A percentile compares a stretch with the other conserved stretches of the same genome.
Evolutionary conservation across 2,113 vertebrate species (phyloP).

Genomic region (Proterorhinus semilunaris): DNA sequence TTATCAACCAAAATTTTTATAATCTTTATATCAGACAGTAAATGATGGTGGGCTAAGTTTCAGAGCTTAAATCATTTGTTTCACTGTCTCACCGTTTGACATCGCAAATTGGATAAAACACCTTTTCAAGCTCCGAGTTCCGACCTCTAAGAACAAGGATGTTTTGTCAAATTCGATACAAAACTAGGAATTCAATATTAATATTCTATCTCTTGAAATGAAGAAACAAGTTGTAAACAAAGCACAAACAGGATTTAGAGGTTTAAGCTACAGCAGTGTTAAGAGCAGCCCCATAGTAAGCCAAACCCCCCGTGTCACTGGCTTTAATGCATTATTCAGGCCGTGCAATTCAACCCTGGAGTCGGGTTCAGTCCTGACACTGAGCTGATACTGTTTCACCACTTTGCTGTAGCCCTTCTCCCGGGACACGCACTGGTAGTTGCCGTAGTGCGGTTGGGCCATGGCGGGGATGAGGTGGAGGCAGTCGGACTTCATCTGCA

Average conservation of each 20-base stretch:
- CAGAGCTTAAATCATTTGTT: too few species aligned
- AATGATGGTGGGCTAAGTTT: too few species aligned
- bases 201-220: neutral
- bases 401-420: slow-evolving; percentile 64
- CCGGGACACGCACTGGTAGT: slow-evolving; percentile 64
- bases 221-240: neutral
- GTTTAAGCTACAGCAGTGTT: neutral
- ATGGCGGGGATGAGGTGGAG: slow-evolving; percentile 73
- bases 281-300: slow-evolving; percentile 16
- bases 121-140: too few species aligned
- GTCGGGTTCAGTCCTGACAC: neutral
- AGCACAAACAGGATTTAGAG: neutral
- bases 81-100: too few species aligned
- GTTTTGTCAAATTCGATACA: too few species aligned
- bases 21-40: too few species aligned
- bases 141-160: too few species aligned
- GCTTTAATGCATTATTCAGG: slow-evolving; percentile 8
- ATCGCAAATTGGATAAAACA: too few species aligned
- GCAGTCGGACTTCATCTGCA: slow-evolving; percentile 63
- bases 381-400: slow-evolving; percentile 57
- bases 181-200: too few species aligned
- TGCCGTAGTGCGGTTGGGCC: slow-evolving; percentile 51
- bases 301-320: neutral
- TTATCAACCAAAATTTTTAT: too few species aligned
- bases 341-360: fast-evolving